Conservation (phyloP, 2,888 invertebrate species). For the Auanema sp. region DNA sequence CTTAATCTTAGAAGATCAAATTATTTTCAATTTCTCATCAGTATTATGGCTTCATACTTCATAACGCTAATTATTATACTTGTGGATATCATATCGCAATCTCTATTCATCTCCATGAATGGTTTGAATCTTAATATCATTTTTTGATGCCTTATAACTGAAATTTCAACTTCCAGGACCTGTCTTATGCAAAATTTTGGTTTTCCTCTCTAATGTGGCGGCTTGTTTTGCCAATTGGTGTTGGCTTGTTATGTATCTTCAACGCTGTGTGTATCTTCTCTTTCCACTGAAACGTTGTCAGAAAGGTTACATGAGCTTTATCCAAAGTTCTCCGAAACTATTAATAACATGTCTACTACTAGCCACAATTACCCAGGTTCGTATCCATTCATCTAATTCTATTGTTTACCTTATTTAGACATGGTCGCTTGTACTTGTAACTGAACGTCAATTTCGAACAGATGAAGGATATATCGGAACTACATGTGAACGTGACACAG, state of each 20-base stretch:
- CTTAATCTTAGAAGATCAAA: conserved; percentile 38
- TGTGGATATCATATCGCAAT: conserved; percentile 44
- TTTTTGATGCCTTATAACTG: conserved; percentile 5
- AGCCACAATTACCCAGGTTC: conserved; percentile 49
- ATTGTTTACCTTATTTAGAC: conserved; percentile 12
- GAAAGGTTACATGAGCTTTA: conserved; percentile 34
- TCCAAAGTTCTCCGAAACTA: conserved; percentile 41
- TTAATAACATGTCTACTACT: conserved; percentile 41
- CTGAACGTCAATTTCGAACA: conserved; percentile 19
- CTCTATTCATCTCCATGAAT: conserved; percentile 34
- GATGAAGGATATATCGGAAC: conserved; percentile 27
- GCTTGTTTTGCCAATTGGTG: conserved; percentile 54
- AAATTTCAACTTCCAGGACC: conserved; percentile 36
- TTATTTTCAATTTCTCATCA: conserved; percentile 50
- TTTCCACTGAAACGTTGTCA: conserved; percentile 48
- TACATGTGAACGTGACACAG: conserved; percentile 33
- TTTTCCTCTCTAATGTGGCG: conserved; percentile 50
- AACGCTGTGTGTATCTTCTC: conserved; percentile 50
- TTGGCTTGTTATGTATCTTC: conserved; percentile 53
- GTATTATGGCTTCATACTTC: conserved; percentile 48
- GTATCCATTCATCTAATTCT: background rate
- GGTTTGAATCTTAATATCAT: conserved; percentile 27
- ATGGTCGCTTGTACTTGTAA: conserved; percentile 40
- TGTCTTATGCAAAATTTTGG: conserved; percentile 50
- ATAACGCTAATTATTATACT: conserved; percentile 46